A percentile compares a stretch with the other conserved stretches of the same genome.
Evolutionary conservation across 2,797 vertebrate species (phyloP).

Genomic region (Tokudaia muenninki): DNA sequence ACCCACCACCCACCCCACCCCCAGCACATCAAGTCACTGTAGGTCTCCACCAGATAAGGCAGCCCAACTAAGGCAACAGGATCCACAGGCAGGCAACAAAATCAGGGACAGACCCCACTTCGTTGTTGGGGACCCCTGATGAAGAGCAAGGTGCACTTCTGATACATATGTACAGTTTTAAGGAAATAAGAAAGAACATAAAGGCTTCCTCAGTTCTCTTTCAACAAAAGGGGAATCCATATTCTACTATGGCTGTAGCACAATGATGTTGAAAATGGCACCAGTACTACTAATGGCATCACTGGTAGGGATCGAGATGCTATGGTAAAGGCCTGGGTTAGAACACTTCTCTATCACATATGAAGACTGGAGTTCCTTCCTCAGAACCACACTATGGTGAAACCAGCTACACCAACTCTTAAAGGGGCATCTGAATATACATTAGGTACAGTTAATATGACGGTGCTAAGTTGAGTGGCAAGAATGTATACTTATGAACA

Average conservation of each 20-base stretch:
- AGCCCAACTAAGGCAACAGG: not conserved
- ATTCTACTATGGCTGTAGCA: not conserved
- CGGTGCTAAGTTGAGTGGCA: slow-evolving; percentile 1
- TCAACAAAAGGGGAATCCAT: not conserved
- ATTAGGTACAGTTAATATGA: not conserved
- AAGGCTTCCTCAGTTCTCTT: slow-evolving; percentile 15
- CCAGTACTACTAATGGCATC: not conserved
- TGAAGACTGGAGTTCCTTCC: not conserved
- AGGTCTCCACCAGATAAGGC: not conserved
- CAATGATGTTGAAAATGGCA: not conserved
- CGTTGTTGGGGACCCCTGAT: not conserved
- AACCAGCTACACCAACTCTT: not conserved
- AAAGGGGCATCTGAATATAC: not conserved
- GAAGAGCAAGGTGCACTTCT: not conserved
- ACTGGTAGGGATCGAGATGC: not conserved
- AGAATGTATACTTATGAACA: slow-evolving; percentile 41
- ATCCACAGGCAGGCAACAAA: not conserved
- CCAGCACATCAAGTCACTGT: not conserved
- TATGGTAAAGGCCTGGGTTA: not conserved
- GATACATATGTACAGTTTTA: not conserved
- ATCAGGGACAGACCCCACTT: not conserved
- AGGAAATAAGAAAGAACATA: slow-evolving; percentile 48
- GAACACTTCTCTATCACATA: not conserved
- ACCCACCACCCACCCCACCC: not conserved
- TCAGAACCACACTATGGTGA: not conserved